Conservation (phyloP, 2,888 invertebrate species). For the Drosophila nr. perissopoda region DNA sequence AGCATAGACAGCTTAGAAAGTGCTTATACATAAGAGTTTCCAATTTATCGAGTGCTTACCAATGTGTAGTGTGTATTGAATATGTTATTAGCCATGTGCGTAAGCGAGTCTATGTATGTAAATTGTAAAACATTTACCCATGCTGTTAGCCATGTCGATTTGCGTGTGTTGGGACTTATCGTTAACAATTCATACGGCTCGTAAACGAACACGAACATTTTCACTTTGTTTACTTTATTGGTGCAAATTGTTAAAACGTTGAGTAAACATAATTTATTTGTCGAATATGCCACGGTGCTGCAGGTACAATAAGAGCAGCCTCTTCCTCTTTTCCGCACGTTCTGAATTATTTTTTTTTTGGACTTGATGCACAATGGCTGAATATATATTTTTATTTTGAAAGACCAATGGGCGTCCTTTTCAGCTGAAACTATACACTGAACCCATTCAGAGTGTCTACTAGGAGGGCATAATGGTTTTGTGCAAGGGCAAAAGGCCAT, state of each 20-base stretch:
- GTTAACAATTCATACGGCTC: slow-evolving; percentile 36
- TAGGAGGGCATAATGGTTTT: not conserved
- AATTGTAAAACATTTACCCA: slow-evolving; percentile 4
- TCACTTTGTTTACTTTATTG: slow-evolving; percentile 53
- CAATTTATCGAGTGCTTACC: slow-evolving; percentile 3
- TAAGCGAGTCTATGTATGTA: slow-evolving; percentile 8
- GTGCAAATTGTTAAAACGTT: slow-evolving; percentile 51
- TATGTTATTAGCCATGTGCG: slow-evolving; percentile 16
- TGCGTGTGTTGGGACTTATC: slow-evolving; percentile 28
- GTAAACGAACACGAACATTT: slow-evolving; percentile 21
- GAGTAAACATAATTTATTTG: slow-evolving; percentile 61
- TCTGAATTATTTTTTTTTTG: slow-evolving; percentile 2
- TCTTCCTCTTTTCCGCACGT: not conserved
- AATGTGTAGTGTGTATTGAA: not conserved
- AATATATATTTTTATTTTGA: slow-evolving; percentile 10
- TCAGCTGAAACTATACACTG: not conserved
- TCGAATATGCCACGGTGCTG: slow-evolving; percentile 26
- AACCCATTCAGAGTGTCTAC: not conserved
- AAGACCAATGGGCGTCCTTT: not conserved
- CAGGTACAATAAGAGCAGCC: not conserved
- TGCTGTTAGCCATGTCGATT: slow-evolving; percentile 9
- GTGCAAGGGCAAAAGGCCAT: not conserved
- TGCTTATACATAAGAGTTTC: not conserved
- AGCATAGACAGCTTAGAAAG: slow-evolving; percentile 4
- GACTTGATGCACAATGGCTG: slow-evolving; percentile 19